Evolutionary conservation across 2,797 vertebrate genomes (phyloP), one percentile per base, ranked within the genome.

Genomic region (Odontamblyopus lacepedii): DNA sequence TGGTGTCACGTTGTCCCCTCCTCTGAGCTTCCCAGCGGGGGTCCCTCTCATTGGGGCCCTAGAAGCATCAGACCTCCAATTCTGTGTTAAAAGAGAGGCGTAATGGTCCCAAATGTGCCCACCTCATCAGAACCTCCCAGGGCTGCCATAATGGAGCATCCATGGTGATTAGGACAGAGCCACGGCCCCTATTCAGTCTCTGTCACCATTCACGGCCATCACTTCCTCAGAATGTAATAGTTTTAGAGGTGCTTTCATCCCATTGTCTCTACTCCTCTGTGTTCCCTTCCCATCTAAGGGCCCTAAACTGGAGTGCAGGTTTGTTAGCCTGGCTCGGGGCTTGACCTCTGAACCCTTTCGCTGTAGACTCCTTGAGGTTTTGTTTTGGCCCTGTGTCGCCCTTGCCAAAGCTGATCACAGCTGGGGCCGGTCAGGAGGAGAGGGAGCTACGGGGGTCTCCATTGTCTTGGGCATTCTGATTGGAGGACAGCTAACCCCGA

Each of bases 221-320:
- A 94, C 95, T 96, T 96, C 95, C 94, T 96, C 93, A 93, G 89
- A 93, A 89, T 95, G 94, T 95, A 95, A 95, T 93, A 92, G 92
- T 85, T 93, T 95, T 93, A 90, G 90, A 93, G 91, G 89, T 95
- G 87, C 93, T 96, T 96, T 97, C 92, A 96, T 95, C 93, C 92
- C 83, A 94, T 95, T 96, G 93, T 96, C 92, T 83, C 87, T 78
- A 27, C 77, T 88, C 83, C 83, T 91, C 88, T 93, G 93, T 91
- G 89, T 87, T 89, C 86, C 74, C 89, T 95, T 93, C 89, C 90
- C 90, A 92, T 91, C 92, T 87, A 41, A 83, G 91, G 89, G 87
- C 87, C 88, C 91, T 84, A 89, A 93, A 94, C 88, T 93, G 89
- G 92, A 88, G 91, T 91, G 84, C 85, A 7, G 29, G 87, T 87